phyloP scores from a whole-genome alignment of 2,797 vertebrate genomes.

The Channa striata region DNA sequence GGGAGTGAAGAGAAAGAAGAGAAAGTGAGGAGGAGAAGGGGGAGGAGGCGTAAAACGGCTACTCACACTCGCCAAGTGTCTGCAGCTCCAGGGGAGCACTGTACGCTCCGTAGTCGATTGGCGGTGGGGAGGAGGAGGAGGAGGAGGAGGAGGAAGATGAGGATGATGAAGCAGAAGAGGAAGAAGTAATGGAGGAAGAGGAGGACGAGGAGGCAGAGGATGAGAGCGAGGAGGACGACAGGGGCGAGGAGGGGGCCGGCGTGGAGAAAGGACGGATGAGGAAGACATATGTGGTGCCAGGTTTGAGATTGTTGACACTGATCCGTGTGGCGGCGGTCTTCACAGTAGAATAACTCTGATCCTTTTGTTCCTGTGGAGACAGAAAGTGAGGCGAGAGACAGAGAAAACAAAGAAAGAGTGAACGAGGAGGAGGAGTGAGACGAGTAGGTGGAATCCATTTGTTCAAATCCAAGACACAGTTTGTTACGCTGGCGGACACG shows the following conservation, averaged over 20 bases:
- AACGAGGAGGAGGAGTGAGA: slow-evolving; percentile 31
- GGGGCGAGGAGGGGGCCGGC: slow-evolving; percentile 69
- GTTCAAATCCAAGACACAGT: slow-evolving; percentile 42
- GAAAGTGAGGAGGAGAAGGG: slow-evolving; percentile 31
- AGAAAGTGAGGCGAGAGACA: slow-evolving; percentile 31
- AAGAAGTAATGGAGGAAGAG: slow-evolving; percentile 71
- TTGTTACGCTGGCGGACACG: slow-evolving; percentile 16
- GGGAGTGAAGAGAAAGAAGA: slow-evolving; percentile 19
- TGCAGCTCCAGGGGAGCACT: slow-evolving; percentile 93
- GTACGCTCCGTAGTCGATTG: slow-evolving; percentile 88
- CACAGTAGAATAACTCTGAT: slow-evolving; percentile 94
- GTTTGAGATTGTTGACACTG: slow-evolving; percentile 94
- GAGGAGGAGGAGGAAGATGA: slow-evolving; percentile 72
- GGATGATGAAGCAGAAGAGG: slow-evolving; percentile 74
- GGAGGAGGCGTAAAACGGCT: slow-evolving; percentile 42
- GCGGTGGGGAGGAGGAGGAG: slow-evolving; percentile 67
- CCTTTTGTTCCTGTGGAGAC: slow-evolving; percentile 90
- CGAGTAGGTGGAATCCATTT: slow-evolving; percentile 54
- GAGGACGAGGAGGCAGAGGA: slow-evolving; percentile 84
- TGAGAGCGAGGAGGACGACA: slow-evolving; percentile 80
- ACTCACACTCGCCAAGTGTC: slow-evolving; percentile 93
- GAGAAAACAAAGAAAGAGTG: slow-evolving; percentile 20
- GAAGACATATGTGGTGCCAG: slow-evolving; percentile 94
- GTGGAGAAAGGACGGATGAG: slow-evolving; percentile 89
- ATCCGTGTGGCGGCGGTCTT: slow-evolving; percentile 90